Conservation (phyloP, 2,113 vertebrate genomes). For the Condylura cristata region DNA sequence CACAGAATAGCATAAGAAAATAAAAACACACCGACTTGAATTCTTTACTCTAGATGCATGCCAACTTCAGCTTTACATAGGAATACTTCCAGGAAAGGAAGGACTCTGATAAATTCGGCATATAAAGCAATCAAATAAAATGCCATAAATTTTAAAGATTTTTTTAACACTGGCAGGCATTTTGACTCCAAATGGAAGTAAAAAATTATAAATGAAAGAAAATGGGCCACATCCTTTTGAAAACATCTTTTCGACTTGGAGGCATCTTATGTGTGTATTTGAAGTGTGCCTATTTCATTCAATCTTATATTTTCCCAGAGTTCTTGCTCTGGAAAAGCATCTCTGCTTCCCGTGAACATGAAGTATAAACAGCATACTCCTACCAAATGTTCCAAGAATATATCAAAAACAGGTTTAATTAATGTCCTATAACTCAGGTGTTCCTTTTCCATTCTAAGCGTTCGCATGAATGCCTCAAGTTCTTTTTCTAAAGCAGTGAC, state of each 20-base stretch:
- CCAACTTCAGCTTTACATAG: neutral
- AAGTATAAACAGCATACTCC: neutral
- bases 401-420: neutral
- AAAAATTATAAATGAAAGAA: constrained; percentile 33
- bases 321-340: neutral
- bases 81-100: neutral
- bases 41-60: neutral
- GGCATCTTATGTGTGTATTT: neutral
- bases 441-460: neutral
- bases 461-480: neutral
- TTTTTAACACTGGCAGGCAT: neutral
- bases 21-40: neutral
- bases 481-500: neutral
- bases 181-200: neutral
- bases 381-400: neutral
- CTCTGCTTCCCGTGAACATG: neutral
- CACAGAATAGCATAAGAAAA: constrained; percentile 16
- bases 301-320: neutral
- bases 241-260: neutral
- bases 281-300: neutral
- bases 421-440: neutral
- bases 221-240: neutral
- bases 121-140: neutral
- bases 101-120: neutral
- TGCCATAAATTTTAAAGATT: neutral